phyloP scores from a whole-genome alignment of 1,140 invertebrate genomes.

The Dendroctonus valens region DNA sequence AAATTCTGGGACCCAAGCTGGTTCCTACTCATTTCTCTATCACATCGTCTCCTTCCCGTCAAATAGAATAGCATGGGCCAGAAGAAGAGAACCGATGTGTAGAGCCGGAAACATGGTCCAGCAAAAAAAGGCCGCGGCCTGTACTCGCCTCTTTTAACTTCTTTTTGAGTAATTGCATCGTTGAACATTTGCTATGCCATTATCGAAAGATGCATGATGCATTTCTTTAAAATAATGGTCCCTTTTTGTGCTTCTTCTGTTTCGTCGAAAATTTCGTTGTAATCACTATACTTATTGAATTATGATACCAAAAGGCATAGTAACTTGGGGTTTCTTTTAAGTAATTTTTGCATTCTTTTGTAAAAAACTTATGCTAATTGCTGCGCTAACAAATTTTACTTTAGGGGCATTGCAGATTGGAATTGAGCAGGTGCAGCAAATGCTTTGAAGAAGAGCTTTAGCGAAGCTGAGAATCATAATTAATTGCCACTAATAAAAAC shows the following conservation, averaged over 20 bases:
- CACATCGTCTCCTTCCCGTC: conserved; percentile 16
- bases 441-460: no score
- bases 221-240: conserved; percentile 29
- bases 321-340: not conserved
- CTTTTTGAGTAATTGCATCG: conserved; percentile 30
- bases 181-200: conserved; percentile 30
- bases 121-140: conserved; percentile 31
- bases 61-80: conserved; percentile 6
- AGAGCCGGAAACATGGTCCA: conserved; percentile 42
- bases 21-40: conserved; percentile 31
- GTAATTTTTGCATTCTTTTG: not conserved
- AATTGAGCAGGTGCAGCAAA: no score
- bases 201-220: conserved; percentile 25
- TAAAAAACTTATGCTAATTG: no score
- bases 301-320: not conserved
- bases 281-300: conserved; percentile 11
- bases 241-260: conserved; percentile 13
- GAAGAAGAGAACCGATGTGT: conserved; percentile 26
- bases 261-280: conserved; percentile 11
- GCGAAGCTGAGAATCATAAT: no score
- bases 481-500: no score
- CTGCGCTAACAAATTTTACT: no score
- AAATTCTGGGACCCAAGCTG: conserved; percentile 37
- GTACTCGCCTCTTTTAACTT: conserved; percentile 5
- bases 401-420: no score